Evolutionary conservation across 2,113 vertebrate species (phyloP), one percentile per base, ranked within the genome.

Genomic region (Panurus biarmicus): DNA sequence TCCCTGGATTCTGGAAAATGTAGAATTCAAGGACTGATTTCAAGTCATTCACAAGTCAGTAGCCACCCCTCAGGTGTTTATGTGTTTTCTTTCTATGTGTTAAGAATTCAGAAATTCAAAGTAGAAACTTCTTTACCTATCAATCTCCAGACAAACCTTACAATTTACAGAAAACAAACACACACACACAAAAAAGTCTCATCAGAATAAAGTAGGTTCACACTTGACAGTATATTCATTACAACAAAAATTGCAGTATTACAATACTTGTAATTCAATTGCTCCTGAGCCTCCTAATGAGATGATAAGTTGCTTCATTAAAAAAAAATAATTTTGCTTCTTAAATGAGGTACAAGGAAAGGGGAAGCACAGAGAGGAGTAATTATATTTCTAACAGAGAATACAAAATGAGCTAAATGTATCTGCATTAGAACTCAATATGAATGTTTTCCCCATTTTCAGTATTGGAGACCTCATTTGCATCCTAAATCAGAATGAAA

Each of bases 241-340:
- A 74, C 31, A 84, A 42, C 2, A 54, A 70, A 72, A 65, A 53
- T 2, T n/a, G n/a, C 42, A 85, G 36, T 9, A 40, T 62, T 71
- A 31, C 57, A 75, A 50, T 40, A 44, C 20, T 66, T 1, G 1
- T 14, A 70, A 78, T 91, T 67, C 91, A 78, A 5, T 47, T 86
- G 83, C 42, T 60, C 38, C 72, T 56, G 72, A 92, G 60, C 21
- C 18, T 85, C 44, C 87, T 85, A 89, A 96, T 73, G 54, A 44
- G 66, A 86, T 94, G 92, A 57, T 89, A 81, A 93, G 84, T 87
- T 89, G 77, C 84, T 79, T 90, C 80, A 90, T 94, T 82, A 70
- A 50, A 87, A 80, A 71, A 64, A 36, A 67, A 89, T 56, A 74
- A 15, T 70, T 75, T 87, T 93, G 26, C 36, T 78, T 79, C 94